Evolutionary conservation across 2,888 invertebrate genomes (phyloP).

Genomic region (Plebejus melissa): DNA sequence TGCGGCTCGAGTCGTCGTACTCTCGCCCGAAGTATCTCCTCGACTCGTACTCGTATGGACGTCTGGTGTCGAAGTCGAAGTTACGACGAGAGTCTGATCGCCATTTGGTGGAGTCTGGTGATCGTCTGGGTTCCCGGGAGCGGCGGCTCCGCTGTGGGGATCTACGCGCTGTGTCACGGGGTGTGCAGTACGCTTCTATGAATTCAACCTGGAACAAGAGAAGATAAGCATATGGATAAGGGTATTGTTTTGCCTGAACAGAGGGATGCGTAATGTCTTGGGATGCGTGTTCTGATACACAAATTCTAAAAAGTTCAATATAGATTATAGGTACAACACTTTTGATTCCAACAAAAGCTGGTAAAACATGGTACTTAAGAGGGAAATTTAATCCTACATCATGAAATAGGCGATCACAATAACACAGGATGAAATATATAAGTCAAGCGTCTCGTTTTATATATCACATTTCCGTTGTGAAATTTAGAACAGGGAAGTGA

Average conservation of each 20-base stretch:
- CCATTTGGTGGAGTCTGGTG: constrained; percentile 70
- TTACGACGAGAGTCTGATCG: constrained; percentile 68
- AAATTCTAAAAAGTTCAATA: neutral
- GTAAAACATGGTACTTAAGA: neutral
- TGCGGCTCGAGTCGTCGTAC: constrained; percentile 66
- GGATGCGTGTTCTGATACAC: neutral
- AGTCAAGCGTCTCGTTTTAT: constrained; percentile 22
- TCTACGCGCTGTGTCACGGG: constrained; percentile 81
- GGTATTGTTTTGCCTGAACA: neutral
- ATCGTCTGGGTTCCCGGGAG: constrained; percentile 65
- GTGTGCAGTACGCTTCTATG: constrained; percentile 86
- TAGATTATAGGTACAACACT: neutral
- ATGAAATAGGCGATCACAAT: constrained; percentile 2
- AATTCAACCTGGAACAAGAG: constrained; percentile 82
- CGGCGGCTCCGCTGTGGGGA: constrained; percentile 70
- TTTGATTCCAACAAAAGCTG: neutral
- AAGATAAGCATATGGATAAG: neutral
- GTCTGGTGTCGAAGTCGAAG: constrained; percentile 68
- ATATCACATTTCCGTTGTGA: neutral
- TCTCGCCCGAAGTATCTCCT: constrained; percentile 56
- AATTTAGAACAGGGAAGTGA: constrained; percentile 22
- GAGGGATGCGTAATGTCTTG: too few relatives aligned
- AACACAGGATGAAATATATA: constrained; percentile 23
- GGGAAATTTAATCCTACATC: neutral
- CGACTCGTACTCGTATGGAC: constrained; percentile 67